A percentile compares a stretch with the other conserved stretches of the same genome.
phyloP scores from a whole-genome alignment of 35 echinoderm and acorn worm genomes.

The Diadema setosum region DNA sequence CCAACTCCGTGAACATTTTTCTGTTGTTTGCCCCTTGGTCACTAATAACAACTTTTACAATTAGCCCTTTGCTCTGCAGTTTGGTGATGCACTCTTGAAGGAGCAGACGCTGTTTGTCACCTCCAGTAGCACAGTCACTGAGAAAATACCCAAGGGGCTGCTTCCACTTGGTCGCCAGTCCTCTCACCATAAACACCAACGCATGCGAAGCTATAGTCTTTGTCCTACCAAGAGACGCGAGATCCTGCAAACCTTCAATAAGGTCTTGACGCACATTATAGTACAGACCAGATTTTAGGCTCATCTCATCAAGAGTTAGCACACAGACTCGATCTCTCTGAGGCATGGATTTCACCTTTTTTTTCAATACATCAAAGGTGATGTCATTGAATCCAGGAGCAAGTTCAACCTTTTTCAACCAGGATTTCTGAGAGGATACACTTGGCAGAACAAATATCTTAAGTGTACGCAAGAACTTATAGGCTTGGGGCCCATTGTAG shows the following conservation, averaged over 20 bases:
- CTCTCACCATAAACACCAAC: neutral
- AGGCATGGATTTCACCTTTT: neutral
- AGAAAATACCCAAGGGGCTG: constrained; percentile 37
- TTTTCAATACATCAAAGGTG: neutral
- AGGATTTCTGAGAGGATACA: neutral
- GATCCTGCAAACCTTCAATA: constrained; percentile 18
- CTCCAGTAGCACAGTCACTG: neutral
- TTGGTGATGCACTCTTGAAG: neutral
- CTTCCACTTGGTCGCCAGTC: constrained; percentile 1
- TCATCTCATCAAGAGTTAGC: constrained; percentile 29
- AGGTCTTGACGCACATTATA: neutral
- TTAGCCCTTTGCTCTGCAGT: neutral
- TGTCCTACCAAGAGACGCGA: neutral
- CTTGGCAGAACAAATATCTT: neutral
- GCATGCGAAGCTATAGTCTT: constrained; percentile 12
- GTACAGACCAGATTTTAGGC: neutral
- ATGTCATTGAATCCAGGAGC: neutral
- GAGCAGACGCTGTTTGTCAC: neutral
- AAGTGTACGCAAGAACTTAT: too few species aligned
- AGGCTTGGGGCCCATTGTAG: too few species aligned
- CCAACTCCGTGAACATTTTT: neutral
- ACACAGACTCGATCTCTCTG: constrained; percentile 6
- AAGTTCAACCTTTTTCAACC: constrained; percentile 1
- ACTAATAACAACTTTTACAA: constrained; percentile 16
- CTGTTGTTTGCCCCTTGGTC: constrained; percentile 16